These are phyloP conservation scores for Cryptotermes secundus DNA, from an alignment of 1,140 invertebrate genomes.

Conservation along the genomic window DNA sequence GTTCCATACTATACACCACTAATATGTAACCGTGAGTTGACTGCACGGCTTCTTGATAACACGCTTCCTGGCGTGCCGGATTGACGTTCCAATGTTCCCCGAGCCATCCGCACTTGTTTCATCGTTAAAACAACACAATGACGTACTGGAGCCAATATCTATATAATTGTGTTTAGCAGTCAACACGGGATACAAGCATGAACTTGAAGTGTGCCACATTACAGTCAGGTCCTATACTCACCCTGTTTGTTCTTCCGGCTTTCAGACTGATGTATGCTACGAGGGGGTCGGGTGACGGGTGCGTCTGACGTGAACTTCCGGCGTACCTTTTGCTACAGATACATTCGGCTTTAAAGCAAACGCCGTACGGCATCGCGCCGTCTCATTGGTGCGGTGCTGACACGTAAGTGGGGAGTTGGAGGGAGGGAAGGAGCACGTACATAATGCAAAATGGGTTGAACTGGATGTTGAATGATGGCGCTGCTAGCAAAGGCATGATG, in stretches of 20 bases:
- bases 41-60: background rate
- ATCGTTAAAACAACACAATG: background rate
- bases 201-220: background rate
- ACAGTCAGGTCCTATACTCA: background rate
- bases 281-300: background rate
- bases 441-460: background rate
- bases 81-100: background rate
- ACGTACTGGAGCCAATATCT: background rate
- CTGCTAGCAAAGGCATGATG: background rate
- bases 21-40: too few species aligned
- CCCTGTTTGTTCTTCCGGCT: background rate
- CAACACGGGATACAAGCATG: background rate
- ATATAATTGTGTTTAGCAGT: background rate
- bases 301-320: background rate
- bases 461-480: background rate
- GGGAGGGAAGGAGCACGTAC: background rate
- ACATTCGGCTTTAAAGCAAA: constrained; percentile 19
- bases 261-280: background rate
- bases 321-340: background rate
- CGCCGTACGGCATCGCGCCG: background rate
- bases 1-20: too few species aligned
- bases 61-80: background rate
- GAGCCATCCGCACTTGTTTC: background rate
- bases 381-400: background rate
- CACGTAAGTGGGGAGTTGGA: background rate